Conservation (phyloP, 2,113 vertebrate species). For the Ageneiosus marmoratus region DNA sequence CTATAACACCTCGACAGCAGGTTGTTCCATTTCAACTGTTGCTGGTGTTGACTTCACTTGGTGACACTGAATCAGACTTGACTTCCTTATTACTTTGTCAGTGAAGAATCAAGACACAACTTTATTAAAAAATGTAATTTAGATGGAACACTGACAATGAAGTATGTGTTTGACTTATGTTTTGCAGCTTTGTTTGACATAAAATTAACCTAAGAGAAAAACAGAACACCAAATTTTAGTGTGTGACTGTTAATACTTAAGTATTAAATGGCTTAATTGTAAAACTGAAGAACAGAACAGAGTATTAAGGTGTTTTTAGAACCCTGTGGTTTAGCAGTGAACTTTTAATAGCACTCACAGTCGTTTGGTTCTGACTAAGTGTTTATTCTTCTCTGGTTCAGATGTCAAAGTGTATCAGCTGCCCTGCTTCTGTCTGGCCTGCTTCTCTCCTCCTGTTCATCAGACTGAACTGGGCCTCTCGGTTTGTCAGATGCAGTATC, state of each 20-base stretch:
- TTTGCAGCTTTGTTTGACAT: not conserved
- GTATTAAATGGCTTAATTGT: not conserved
- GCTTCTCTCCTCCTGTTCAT: not conserved
- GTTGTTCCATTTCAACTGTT: not conserved
- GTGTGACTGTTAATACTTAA: not conserved
- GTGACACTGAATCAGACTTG: not conserved
- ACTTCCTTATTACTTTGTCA: not conserved
- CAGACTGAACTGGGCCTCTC: conserved; percentile 24
- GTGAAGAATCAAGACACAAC: not conserved
- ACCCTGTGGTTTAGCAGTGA: not conserved
- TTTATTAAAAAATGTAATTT: not conserved
- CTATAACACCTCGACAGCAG: not conserved
- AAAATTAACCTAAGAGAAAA: not conserved
- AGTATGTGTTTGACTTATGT: not conserved
- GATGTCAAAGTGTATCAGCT: conserved; percentile 49
- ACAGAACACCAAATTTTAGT: not conserved
- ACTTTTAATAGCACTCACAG: conserved; percentile 5
- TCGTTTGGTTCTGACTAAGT: conserved; percentile 4
- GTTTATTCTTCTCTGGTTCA: conserved; percentile 17
- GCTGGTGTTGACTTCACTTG: not conserved
- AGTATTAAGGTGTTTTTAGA: not conserved
- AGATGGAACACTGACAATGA: not conserved
- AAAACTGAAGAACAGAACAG: not conserved
- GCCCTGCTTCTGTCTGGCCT: conserved; percentile 26
- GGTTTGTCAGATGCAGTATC: conserved; percentile 32